Conservation (phyloP, 2,888 invertebrate species). For the Lypha dubia region DNA sequence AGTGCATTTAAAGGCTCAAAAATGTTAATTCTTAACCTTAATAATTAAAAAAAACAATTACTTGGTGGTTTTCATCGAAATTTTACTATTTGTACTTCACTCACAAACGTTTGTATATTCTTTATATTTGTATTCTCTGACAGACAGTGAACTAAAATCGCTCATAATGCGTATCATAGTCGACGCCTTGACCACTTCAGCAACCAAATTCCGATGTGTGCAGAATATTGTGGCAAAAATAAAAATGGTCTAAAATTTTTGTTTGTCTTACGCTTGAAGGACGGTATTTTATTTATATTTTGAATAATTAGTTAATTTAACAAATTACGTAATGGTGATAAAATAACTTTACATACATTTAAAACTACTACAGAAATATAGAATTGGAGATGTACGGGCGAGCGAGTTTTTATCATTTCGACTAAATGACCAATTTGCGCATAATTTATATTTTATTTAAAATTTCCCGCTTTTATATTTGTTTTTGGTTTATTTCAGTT, state of each 20-base stretch:
- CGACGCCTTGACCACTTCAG: no score
- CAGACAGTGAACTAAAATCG: no score
- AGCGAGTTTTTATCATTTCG: slow-evolving; percentile 15
- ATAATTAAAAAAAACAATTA: no score
- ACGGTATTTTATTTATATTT: slow-evolving; percentile 56
- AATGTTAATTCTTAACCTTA: no score
- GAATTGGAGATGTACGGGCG: slow-evolving; percentile 42
- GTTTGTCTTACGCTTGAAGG: slow-evolving; percentile 52
- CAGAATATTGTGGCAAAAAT: neutral
- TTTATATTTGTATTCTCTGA: no score
- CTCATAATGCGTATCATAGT: no score
- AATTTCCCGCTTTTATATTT: neutral
- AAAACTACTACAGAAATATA: slow-evolving; percentile 29
- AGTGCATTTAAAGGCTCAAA: no score
- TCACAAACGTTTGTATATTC: no score
- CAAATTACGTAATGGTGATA: slow-evolving; percentile 44
- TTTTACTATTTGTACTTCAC: no score
- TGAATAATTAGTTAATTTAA: slow-evolving; percentile 42
- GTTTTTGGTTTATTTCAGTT: neutral
- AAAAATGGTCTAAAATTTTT: slow-evolving; percentile 12
- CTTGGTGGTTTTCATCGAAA: no score
- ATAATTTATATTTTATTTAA: slow-evolving; percentile 9
- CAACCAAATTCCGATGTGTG: no score
- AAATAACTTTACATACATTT: slow-evolving; percentile 24
- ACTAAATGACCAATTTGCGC: slow-evolving; percentile 31